Evolutionary conservation across 2,113 vertebrate genomes (phyloP), one percentile per base, ranked within the genome.

Genomic region (Salvelinus namaycush): DNA sequence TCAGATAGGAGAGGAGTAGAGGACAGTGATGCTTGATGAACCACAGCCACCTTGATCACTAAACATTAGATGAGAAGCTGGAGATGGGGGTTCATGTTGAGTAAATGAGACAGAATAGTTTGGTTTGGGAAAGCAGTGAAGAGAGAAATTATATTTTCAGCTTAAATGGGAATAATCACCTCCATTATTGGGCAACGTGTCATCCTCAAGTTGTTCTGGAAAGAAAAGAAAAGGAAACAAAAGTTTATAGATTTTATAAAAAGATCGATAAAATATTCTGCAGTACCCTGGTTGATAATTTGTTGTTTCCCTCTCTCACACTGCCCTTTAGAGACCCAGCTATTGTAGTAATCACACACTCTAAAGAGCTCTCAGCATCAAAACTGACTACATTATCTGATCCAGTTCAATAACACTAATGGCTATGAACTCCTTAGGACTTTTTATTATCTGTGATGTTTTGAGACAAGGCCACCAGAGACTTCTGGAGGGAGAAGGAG

Each of bases 191-290:
- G 93, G 93, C 86, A 94, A 90, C 86, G 90, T 92, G 86, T 94
- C 93, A 76, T 94, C 93, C 87, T 94, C 94, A 78, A 93, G 94
- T 94, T 94, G 92, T 90, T 94, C 94, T 94, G 90, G 44, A 75
- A 81, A 85, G 79, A 87, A 79, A 89, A 81, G 76, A 83, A 48
- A 39, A 44, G 76, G 79, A 71, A 75, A 73, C 78, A 84, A n/a
- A 76, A 76, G 82, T 90, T 90, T 85, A 93, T 85, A 87, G 86
- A 88, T 83, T 70, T 77, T 73, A 79, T 77, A 85, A 64, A 82
- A 81, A 77, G 1, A 70, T 34, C 44, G 8, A 44, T 44, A 65
- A 73, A 81, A 83, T n/a, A 71, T 67, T 74, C 67, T 79, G 73
- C 65, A 84, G 48, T 48, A 44, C 59, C 67, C 44, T 8, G 20